These are phyloP conservation scores for Autographa gamma DNA, from an alignment of 2,888 invertebrate species.

Conservation along the genomic window DNA sequence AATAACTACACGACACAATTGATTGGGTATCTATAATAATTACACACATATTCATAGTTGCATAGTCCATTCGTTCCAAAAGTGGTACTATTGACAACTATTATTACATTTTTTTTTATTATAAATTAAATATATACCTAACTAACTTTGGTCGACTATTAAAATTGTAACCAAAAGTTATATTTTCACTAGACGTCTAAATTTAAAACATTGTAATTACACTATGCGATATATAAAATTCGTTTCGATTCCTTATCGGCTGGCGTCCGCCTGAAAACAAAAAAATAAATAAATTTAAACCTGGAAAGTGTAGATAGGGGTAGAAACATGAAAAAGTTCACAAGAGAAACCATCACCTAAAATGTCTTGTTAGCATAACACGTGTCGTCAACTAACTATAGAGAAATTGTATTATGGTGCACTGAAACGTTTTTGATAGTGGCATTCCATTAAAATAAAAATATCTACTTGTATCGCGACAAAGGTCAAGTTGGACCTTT, in stretches of 20 bases:
- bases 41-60: conserved; percentile 31
- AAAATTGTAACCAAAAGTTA: conserved; percentile 59
- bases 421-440: conserved; percentile 3
- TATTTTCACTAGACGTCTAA: conserved; percentile 52
- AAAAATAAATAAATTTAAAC: conserved; percentile 10
- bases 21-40: conserved; percentile 28
- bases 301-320: not conserved
- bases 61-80: conserved; percentile 38
- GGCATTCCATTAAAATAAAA: conserved; percentile 18
- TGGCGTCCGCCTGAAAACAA: conserved; percentile 71
- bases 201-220: conserved; percentile 32
- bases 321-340: conserved; percentile 5
- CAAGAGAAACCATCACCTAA: conserved; percentile 42
- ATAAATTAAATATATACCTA: conserved; percentile 62
- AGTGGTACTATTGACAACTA: conserved; percentile 39
- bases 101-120: conserved; percentile 24
- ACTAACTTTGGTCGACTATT: conserved; percentile 77
- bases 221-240: conserved; percentile 30
- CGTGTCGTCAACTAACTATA: conserved; percentile 38
- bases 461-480: conserved; percentile 31
- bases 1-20: conserved; percentile 39
- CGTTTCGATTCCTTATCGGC: conserved; percentile 55
- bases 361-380: conserved; percentile 34
- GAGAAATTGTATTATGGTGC: conserved; percentile 39
- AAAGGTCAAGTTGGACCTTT: conserved; percentile 20